phyloP scores from a whole-genome alignment of 2,888 invertebrate species.

The Boloria euphrosyne region DNA sequence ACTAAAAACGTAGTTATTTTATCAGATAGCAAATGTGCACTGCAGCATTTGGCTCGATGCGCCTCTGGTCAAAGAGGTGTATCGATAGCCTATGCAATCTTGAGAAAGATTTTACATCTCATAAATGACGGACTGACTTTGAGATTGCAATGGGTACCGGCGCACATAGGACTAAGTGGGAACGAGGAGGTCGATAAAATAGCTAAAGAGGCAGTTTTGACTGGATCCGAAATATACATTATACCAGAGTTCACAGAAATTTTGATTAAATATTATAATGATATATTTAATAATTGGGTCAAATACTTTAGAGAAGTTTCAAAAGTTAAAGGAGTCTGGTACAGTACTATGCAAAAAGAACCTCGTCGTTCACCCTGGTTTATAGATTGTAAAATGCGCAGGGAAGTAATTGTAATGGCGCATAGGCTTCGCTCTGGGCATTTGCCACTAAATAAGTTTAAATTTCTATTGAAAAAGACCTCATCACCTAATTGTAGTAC shows the following conservation, averaged over 20 bases:
- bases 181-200: neutral
- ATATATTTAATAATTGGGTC: no score
- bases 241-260: neutral
- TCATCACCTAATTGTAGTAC: no score
- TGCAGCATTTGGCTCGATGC: neutral
- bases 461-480: no score
- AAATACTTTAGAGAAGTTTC: no score
- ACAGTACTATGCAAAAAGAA: neutral
- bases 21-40: no score
- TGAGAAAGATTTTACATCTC: neutral
- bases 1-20: no score
- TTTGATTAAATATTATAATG: no score
- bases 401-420: neutral
- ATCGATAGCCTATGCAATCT: slow-evolving; percentile 2
- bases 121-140: neutral
- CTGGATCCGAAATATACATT: neutral
- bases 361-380: neutral
- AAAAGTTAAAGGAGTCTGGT: no score
- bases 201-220: neutral
- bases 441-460: no score
- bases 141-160: neutral
- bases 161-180: neutral
- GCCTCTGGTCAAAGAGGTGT: neutral
- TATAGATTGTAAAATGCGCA: neutral
- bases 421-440: neutral